These are phyloP conservation scores for Percina caprodes DNA, from an alignment of 2,113 vertebrate species.

Conservation along the genomic window DNA sequence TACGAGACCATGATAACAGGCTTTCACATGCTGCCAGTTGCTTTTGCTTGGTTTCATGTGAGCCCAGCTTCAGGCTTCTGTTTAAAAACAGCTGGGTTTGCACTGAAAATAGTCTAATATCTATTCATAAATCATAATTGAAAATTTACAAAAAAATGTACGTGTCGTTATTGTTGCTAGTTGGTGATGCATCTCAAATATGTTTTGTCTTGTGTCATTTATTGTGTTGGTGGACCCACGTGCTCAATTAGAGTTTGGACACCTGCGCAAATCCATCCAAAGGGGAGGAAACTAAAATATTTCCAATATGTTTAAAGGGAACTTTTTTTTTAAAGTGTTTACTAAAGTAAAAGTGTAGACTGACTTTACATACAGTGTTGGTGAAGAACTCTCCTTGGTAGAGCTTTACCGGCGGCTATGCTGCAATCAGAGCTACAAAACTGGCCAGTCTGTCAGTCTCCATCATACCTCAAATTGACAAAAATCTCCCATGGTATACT, in stretches of 20 bases:
- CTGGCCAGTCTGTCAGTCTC: no score
- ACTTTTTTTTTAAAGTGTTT: background rate
- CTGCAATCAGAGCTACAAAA: no score
- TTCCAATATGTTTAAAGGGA: background rate
- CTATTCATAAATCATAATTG: no score
- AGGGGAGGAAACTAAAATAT: background rate
- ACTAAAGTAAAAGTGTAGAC: no score
- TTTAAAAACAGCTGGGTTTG: background rate
- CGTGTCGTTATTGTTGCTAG: background rate
- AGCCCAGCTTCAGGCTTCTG: background rate
- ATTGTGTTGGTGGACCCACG: background rate
- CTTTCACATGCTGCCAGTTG: conserved; percentile 21
- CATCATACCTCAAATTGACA: no score
- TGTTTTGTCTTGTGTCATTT: background rate
- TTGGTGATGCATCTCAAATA: background rate
- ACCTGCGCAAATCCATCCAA: background rate
- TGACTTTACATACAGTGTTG: background rate
- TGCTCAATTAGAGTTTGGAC: background rate
- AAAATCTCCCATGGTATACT: no score
- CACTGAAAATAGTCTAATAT: no score
- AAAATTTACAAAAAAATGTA: no score
- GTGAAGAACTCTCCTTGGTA: background rate
- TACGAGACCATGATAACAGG: conserved; percentile 35
- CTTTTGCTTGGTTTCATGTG: background rate
- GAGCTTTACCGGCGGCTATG: background rate